phyloP scores from a whole-genome alignment of 1,140 invertebrate genomes.

The Caenorhabditis briggsae region DNA sequence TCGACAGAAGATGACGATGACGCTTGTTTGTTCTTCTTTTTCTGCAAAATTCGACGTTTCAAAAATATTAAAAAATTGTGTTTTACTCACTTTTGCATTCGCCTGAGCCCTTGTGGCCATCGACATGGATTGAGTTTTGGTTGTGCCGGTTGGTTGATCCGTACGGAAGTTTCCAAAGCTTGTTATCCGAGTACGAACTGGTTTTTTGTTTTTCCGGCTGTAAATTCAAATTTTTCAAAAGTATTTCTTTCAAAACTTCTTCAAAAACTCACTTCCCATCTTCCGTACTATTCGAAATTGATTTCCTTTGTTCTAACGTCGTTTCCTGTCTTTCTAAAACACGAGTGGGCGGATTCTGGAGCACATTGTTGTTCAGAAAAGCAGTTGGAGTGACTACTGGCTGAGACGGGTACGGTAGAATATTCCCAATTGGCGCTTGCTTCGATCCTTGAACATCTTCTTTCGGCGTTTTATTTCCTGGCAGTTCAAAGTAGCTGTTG shows the following conservation, averaged over 20 bases:
- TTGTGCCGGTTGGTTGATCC: not conserved
- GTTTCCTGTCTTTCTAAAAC: not conserved
- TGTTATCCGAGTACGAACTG: not conserved
- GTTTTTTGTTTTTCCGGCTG: not conserved
- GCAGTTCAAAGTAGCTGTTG: conserved; percentile 37
- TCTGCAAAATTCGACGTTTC: not conserved
- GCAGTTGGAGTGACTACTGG: not conserved
- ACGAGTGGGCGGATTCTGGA: not conserved
- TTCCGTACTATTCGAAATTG: not conserved
- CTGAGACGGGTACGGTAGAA: conserved; percentile 14
- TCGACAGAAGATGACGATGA: not conserved
- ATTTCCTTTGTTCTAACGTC: not conserved
- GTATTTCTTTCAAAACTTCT: not conserved
- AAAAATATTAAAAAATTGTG: not conserved
- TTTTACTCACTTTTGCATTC: not conserved
- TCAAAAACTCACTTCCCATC: not conserved
- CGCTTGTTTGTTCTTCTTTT: not conserved
- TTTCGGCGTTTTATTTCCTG: not conserved
- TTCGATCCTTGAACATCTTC: not conserved
- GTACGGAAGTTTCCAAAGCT: not conserved
- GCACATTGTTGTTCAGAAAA: not conserved
- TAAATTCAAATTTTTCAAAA: not conserved
- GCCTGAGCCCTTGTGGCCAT: not conserved
- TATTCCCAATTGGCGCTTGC: not conserved
- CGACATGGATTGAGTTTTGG: not conserved